phyloP scores from a whole-genome alignment of 1,140 invertebrate species.

The Nylanderia fulva region DNA sequence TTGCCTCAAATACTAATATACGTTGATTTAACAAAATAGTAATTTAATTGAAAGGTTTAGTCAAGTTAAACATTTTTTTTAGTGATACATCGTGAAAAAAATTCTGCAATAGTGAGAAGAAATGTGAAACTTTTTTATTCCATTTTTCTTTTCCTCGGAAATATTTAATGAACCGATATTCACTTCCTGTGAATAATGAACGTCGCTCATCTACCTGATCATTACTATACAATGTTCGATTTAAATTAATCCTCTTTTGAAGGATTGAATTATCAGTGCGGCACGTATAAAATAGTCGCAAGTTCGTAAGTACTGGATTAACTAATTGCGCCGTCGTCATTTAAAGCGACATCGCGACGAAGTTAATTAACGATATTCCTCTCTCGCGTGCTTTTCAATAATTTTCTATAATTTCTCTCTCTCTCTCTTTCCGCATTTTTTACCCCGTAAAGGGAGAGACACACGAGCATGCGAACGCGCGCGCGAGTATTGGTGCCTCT shows the following conservation, averaged over 20 bases:
- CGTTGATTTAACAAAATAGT: too few species aligned
- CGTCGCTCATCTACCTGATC: background rate
- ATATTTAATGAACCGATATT: background rate
- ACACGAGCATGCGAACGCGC: slow-evolving; percentile 59
- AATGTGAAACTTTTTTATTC: too few species aligned
- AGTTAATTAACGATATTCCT: background rate
- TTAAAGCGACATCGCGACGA: background rate
- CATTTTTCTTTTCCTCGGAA: background rate
- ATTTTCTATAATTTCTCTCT: slow-evolving; percentile 39
- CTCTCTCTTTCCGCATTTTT: background rate
- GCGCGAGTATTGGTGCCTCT: slow-evolving; percentile 78
- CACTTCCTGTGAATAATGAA: background rate
- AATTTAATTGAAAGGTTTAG: too few species aligned
- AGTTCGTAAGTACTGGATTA: slow-evolving; percentile 25
- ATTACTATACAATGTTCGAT: background rate
- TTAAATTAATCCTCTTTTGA: slow-evolving; percentile 37
- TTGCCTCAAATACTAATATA: too few species aligned
- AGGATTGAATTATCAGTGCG: slow-evolving; percentile 33
- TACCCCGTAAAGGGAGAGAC: background rate
- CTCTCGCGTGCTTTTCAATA: background rate
- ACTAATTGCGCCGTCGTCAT: slow-evolving; percentile 9
- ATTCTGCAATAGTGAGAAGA: background rate
- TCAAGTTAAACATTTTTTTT: too few species aligned
- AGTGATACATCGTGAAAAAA: background rate
- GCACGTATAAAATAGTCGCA: background rate